Evolutionary conservation across 2,797 vertebrate genomes (phyloP).

Genomic region (Falco concolor): DNA sequence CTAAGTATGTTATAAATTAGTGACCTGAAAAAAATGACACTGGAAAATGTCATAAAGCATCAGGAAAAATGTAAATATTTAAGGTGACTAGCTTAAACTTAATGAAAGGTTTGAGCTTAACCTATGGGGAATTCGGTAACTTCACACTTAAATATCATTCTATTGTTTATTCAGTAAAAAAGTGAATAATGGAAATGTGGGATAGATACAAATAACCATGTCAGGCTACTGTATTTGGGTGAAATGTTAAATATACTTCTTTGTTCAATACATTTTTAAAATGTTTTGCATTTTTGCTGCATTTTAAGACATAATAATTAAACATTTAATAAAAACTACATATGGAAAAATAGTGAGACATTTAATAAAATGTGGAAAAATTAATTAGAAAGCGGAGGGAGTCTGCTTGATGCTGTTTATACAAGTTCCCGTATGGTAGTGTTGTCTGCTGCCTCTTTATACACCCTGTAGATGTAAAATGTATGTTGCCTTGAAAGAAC

Average conservation of each 20-base stretch:
- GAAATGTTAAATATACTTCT: not conserved
- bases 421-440: not conserved
- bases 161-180: conserved; percentile 28
- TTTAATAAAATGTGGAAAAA: not conserved
- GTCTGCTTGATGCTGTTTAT: not conserved
- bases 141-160: conserved; percentile 34
- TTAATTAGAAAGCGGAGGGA: not conserved
- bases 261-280: not conserved
- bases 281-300: not conserved
- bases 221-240: not conserved
- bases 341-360: not conserved
- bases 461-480: not conserved
- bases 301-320: not conserved
- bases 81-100: conserved; percentile 24
- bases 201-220: not conserved
- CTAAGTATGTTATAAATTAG: conserved; percentile 34
- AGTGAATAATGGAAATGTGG: not conserved
- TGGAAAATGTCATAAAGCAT: conserved; percentile 28
- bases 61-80: conserved; percentile 40
- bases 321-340: not conserved
- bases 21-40: not conserved
- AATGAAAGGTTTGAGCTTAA: conserved; percentile 42
- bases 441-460: not conserved
- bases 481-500: not conserved
- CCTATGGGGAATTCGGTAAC: conserved; percentile 16